phyloP scores from a whole-genome alignment of 2,797 vertebrate genomes.

The Pachyuromys duprasi region DNA sequence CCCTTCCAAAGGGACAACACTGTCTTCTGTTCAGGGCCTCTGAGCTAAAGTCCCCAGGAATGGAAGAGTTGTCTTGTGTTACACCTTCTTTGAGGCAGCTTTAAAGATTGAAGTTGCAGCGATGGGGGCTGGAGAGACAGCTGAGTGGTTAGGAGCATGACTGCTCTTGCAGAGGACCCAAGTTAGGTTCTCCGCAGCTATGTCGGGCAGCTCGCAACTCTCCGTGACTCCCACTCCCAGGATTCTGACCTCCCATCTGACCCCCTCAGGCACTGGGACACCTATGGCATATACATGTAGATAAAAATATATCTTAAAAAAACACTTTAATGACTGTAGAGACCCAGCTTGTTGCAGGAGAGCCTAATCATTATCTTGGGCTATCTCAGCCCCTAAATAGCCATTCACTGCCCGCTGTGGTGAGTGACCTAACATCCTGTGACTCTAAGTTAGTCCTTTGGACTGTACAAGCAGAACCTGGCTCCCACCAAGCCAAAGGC shows the following conservation, averaged over 20 bases:
- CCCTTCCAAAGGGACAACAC: rapidly evolving
- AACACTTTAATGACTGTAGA: not conserved
- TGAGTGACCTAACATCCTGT: not conserved
- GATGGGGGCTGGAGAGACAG: not conserved
- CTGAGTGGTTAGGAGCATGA: not conserved
- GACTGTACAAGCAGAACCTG: not conserved
- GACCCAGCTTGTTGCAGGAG: not conserved
- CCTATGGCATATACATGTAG: not conserved
- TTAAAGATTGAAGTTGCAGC: not conserved
- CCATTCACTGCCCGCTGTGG: not conserved
- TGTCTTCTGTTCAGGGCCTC: rapidly evolving
- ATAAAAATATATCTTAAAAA: not conserved
- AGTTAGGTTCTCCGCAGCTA: not conserved
- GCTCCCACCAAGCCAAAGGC: not conserved
- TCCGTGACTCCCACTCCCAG: not conserved
- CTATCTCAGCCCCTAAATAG: not conserved
- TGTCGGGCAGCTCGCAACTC: not conserved
- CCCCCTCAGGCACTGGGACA: not conserved
- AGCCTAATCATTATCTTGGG: not conserved
- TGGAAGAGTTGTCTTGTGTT: not conserved
- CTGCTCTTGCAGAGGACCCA: not conserved
- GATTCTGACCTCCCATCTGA: not conserved
- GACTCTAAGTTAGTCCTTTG: not conserved
- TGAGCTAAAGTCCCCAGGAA: not conserved
- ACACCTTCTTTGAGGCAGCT: not conserved